Base-by-base conservation (phyloP, 2,113 vertebrate species). In the Leucopternis melanops region DNA sequence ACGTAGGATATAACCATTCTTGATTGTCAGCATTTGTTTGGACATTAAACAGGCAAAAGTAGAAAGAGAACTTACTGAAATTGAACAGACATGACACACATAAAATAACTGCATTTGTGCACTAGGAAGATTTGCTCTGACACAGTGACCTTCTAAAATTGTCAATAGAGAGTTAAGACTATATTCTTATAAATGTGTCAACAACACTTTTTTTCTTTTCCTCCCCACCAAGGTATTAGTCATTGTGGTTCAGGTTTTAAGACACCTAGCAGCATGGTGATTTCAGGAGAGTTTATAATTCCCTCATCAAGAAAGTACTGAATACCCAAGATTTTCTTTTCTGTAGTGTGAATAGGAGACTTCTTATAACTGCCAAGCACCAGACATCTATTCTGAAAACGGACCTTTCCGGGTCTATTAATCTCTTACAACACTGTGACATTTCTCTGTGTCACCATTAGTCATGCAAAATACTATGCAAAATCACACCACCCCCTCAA, bases 341-440 rank as follows among this genome's bases (percentile, higher is more conserved):
- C 74, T 57, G 19, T 23, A 63, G 22, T 10, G 6, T 34, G 32
- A 29, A 42, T 1, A 34, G 22, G 45, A 67, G 36, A 17, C 25
- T 52, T 70, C 23, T 55, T 45, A 5, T 19, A 21, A 44, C 20
- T 57, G 36, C 36, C 16, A 44, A 32, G 22, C 55, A 69, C 27
- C 18, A 50, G 49, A 19, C 15, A 61, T 34, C 55, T 38, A 13
- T 16, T 50, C 55, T 57, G 47, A 67, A 79, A 54, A 61, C 0
- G 0, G 34, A 31, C 1, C 1, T 22, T 66, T 36, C 65, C 0
- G 2, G 47, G 14, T 29, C 42, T 47, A 6, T 29, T 13, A 34
- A 31, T 22, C 78, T 26, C 27, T 81, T 22, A 45, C 29, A 57
- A 8, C 19, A 36, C 27, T 1, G 0, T 22, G 61, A 11, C 42